Evolutionary conservation across 1,140 invertebrate genomes (phyloP).

Genomic region (Sminthurides bifidus): DNA sequence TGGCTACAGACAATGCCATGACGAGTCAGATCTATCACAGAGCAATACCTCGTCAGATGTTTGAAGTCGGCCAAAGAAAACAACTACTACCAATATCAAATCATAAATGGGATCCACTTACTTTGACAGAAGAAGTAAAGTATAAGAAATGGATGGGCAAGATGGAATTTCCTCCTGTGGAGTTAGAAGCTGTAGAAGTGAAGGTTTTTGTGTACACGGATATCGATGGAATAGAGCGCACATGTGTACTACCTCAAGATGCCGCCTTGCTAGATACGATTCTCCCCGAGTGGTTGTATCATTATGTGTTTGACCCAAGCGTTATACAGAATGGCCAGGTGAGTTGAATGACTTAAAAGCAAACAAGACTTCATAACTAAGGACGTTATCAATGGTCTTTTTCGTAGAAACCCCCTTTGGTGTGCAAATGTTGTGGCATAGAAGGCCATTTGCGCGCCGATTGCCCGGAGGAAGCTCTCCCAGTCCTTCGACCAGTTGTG

Average conservation of each 20-base stretch:
- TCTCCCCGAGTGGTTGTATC: background rate
- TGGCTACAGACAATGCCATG: background rate
- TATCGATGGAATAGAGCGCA: background rate
- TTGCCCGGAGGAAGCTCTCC: slow-evolving; percentile 45
- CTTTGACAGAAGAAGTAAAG: background rate
- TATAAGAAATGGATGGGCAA: background rate
- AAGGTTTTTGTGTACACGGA: background rate
- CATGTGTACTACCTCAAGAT: background rate
- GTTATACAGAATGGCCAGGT: slow-evolving; percentile 20
- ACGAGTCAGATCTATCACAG: background rate
- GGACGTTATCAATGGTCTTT: background rate
- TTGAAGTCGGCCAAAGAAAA: background rate
- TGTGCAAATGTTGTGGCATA: slow-evolving; percentile 43
- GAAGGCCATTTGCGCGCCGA: slow-evolving; percentile 43
- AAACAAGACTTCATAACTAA: background rate
- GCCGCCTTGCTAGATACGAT: background rate
- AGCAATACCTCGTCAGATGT: background rate
- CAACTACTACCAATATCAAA: background rate
- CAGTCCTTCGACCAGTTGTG: slow-evolving; percentile 35
- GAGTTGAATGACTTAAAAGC: background rate
- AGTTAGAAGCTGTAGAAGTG: background rate
- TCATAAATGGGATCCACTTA: background rate
- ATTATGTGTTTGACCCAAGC: slow-evolving; percentile 20
- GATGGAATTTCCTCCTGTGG: background rate
- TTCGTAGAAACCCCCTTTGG: slow-evolving; percentile 37